Evolutionary conservation across 2,113 vertebrate species (phyloP).

Genomic region (Morone chrysops): DNA sequence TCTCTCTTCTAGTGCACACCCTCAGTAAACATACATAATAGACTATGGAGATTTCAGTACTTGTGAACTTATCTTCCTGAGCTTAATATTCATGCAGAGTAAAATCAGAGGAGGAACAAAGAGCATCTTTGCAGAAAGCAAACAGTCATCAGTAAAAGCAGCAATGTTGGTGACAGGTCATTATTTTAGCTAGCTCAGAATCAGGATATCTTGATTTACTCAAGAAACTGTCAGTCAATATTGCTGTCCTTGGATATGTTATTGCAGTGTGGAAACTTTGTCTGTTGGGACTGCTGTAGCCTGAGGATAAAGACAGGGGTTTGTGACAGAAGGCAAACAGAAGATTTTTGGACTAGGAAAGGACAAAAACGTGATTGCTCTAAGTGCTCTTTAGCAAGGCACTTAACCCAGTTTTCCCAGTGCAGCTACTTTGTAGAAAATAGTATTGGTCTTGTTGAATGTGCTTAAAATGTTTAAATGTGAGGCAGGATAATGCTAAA

Average conservation of each 20-base stretch:
- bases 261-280: slow-evolving; percentile 41
- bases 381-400: slow-evolving; percentile 12
- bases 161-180: slow-evolving; percentile 48
- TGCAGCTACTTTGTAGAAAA: background rate
- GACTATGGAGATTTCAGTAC: slow-evolving; percentile 43
- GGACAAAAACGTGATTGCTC: background rate
- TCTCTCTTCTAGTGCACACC: slow-evolving; percentile 25
- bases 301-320: slow-evolving; percentile 42
- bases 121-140: slow-evolving; percentile 34
- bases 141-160: slow-evolving; percentile 45
- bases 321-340: slow-evolving; percentile 42
- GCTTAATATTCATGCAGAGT: slow-evolving; percentile 40
- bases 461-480: slow-evolving; percentile 3
- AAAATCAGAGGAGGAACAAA: slow-evolving; percentile 16
- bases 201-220: slow-evolving; percentile 60
- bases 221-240: slow-evolving; percentile 58
- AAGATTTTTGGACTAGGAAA: slow-evolving; percentile 16
- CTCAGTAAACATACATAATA: slow-evolving; percentile 66
- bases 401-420: slow-evolving; percentile 20
- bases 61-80: slow-evolving; percentile 37
- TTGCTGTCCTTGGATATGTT: slow-evolving; percentile 53
- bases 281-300: slow-evolving; percentile 35
- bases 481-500: background rate
- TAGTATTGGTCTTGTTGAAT: background rate
- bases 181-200: slow-evolving; percentile 51